Base-by-base conservation (phyloP, 2,113 vertebrate species). In the Kobus ellipsiprymnus region DNA sequence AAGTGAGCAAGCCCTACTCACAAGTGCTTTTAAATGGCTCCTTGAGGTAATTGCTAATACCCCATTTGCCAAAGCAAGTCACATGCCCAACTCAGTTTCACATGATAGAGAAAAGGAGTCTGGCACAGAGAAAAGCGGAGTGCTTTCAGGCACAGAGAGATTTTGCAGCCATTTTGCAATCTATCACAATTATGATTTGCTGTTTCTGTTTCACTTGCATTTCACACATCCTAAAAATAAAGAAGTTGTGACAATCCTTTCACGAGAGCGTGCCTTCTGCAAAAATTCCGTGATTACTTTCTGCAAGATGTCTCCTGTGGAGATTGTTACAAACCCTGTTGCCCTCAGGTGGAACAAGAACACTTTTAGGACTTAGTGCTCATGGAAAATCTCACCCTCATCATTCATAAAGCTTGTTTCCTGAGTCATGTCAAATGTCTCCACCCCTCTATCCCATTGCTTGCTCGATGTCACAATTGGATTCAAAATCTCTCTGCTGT, bases 141-240 rank as follows among this genome's bases (percentile, higher is more conserved):
- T 14, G 2, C 33, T 14, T 50, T 19, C 52, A 36, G 46, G 81
- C 27, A 19, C 33, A 10, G 78, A 17, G 27, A 57, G 30, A n/a
- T 3, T 57, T 60, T 23, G 40, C n/a, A 44, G 59, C 2, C 29
- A 55, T 44, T 91, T 81, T 50, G 21, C 13, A 33, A 46, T 33
- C n/a, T n/a, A 50, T 89, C 25, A 87, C 27, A 82, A 83, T 86
- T 67, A 78, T 16, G 11, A 55, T 78, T 50, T 25, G 23, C 67
- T 93, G 13, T 80, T 52, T 82, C 80, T 96, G 29, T 52, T 89
- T 93, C 50, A 48, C 87, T 94, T 90, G 48, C 50, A 33, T 57
- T 80, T 95, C 74, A 81, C 54, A 91, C 48, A 19, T 86, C 71
- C 87, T 83, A 8, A 60, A 91, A 93, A 55, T 59, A 86, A 93